Evolutionary conservation across 2,113 vertebrate species (phyloP).

Genomic region (Anser brachyrhynchus): DNA sequence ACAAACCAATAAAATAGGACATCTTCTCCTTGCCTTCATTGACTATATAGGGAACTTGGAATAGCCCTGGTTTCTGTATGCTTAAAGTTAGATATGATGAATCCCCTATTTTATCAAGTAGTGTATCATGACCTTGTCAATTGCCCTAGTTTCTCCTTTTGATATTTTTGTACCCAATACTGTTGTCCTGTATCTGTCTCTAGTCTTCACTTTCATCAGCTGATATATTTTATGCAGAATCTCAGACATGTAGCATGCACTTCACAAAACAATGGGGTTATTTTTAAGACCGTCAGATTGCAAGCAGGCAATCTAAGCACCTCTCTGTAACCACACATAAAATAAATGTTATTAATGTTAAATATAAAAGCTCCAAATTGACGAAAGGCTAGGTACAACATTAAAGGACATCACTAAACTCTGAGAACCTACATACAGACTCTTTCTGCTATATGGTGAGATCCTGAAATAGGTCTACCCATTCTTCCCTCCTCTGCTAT

Average conservation of each 20-base stretch:
- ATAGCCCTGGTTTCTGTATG: neutral
- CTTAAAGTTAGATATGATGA: neutral
- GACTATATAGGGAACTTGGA: neutral
- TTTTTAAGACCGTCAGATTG: neutral
- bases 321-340: neutral
- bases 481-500: neutral
- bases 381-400: neutral
- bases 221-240: neutral
- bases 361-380: neutral
- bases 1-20: neutral
- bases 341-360: neutral
- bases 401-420: neutral
- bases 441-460: neutral
- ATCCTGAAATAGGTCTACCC: neutral
- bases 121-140: neutral
- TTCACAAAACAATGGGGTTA: neutral
- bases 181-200: neutral
- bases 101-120: neutral
- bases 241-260: neutral
- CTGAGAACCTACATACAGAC: neutral
- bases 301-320: neutral
- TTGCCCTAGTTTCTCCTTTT: neutral
- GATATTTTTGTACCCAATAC: neutral
- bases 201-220: neutral
- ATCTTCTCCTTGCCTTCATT: neutral